Evolutionary conservation across 2,888 invertebrate species (phyloP).

Genomic region (Rhagophthalmus giganteus): DNA sequence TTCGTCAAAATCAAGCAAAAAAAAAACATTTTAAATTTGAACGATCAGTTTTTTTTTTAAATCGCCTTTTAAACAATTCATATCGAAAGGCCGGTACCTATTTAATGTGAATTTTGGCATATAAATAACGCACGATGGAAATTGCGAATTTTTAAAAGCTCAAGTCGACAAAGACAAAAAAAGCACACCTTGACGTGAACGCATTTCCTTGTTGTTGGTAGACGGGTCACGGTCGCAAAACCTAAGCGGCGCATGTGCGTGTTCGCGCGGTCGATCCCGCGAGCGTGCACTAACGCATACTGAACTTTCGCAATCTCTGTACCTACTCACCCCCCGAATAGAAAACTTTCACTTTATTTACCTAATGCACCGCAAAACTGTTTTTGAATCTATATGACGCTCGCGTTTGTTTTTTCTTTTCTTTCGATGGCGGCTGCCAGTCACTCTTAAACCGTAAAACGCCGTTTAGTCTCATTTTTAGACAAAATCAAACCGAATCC

Average conservation of each 20-base stretch:
- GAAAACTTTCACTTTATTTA: slow-evolving; percentile 29
- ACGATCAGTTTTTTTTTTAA: no score
- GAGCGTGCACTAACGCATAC: slow-evolving; percentile 29
- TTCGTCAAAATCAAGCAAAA: background rate
- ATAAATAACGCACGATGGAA: background rate
- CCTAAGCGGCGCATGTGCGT: slow-evolving; percentile 22
- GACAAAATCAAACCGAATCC: no score
- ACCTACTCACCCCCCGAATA: slow-evolving; percentile 23
- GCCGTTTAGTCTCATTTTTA: background rate
- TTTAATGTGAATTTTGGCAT: background rate
- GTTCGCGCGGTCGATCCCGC: slow-evolving; percentile 30
- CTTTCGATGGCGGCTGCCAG: background rate
- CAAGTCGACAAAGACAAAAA: slow-evolving; percentile 16
- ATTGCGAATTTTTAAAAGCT: slow-evolving; percentile 5
- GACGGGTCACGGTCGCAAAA: slow-evolving; percentile 36
- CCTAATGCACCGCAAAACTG: slow-evolving; percentile 3
- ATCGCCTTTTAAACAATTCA: background rate
- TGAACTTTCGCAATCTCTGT: slow-evolving; percentile 29
- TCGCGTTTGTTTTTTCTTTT: no score
- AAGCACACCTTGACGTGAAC: slow-evolving; percentile 43
- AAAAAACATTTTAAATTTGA: no score
- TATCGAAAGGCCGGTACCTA: background rate
- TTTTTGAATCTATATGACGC: background rate
- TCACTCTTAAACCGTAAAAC: background rate
- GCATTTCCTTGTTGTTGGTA: slow-evolving; percentile 53